These are phyloP conservation scores for Popillia japonica DNA, from an alignment of 1,140 invertebrate species.

Conservation along the genomic window DNA sequence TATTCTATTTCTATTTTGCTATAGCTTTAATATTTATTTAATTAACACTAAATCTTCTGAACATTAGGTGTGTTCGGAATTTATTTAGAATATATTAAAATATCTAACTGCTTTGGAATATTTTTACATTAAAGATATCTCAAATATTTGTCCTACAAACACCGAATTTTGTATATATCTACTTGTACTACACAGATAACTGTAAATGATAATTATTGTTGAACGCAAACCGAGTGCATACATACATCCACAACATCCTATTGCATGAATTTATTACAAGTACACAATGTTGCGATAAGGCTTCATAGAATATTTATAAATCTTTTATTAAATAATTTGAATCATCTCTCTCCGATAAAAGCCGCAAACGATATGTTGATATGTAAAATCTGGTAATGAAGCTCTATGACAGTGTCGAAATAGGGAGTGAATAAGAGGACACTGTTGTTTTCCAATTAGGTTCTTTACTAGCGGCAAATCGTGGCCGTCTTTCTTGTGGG, in stretches of 20 bases:
- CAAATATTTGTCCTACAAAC: constrained; percentile 11
- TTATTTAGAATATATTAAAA: constrained; percentile 16
- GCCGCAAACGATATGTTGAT: not conserved
- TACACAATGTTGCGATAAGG: not conserved
- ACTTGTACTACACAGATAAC: not conserved
- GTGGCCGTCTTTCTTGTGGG: too few species aligned
- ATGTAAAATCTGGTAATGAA: not conserved
- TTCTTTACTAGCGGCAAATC: too few species aligned
- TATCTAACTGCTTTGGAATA: not conserved
- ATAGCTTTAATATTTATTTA: constrained; percentile 2
- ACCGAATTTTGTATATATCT: not conserved
- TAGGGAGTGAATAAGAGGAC: too few species aligned
- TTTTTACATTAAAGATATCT: not conserved
- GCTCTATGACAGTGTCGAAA: too few species aligned
- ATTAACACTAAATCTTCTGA: not conserved
- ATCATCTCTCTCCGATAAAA: too few species aligned
- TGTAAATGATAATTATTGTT: not conserved
- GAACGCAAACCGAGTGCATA: not conserved
- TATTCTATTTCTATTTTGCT: not conserved
- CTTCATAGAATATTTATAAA: too few species aligned
- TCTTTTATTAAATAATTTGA: not conserved
- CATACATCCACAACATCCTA: not conserved
- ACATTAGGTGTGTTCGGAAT: not conserved
- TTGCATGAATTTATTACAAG: not conserved
- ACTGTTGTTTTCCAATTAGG: too few species aligned